phyloP scores from a whole-genome alignment of 1,140 invertebrate species.

The Phenacoccus solenopsis region DNA sequence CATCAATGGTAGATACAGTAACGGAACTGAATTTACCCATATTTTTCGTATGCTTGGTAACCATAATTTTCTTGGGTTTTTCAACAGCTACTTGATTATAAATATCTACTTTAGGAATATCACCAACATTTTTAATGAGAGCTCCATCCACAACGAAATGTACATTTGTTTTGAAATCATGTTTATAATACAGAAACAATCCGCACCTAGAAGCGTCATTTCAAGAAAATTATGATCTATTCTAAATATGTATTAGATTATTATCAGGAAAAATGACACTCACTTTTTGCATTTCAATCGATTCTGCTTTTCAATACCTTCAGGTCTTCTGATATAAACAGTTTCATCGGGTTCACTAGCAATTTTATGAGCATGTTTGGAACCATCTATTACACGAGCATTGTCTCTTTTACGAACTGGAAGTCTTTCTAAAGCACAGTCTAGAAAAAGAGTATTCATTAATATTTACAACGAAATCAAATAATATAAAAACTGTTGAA shows the following conservation, averaged over 20 bases:
- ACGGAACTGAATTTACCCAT: constrained; percentile 99
- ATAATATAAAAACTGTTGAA: neutral
- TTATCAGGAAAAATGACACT: constrained; percentile 19
- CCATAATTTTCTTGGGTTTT: constrained; percentile 80
- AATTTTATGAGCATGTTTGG: constrained; percentile 90
- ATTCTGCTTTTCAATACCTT: constrained; percentile 85
- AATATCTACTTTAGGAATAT: constrained; percentile 62
- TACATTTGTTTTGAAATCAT: constrained; percentile 58
- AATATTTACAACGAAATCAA: neutral
- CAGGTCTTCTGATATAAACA: constrained; percentile 61
- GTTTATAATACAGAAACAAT: constrained; percentile 88
- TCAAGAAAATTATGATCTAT: neutral
- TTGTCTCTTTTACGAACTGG: constrained; percentile 82
- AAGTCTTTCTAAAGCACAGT: constrained; percentile 85
- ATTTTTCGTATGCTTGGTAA: constrained; percentile 96
- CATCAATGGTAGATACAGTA: constrained; percentile 93
- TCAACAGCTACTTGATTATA: constrained; percentile 65
- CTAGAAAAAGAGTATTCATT: constrained; percentile 35
- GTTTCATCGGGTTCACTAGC: constrained; percentile 79
- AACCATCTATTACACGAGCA: constrained; percentile 87
- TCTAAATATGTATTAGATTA: too few relatives aligned
- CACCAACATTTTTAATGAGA: constrained; percentile 47
- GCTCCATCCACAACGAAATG: constrained; percentile 77
- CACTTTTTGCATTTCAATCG: constrained; percentile 79
- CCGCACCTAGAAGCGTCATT: constrained; percentile 51